These are phyloP conservation scores for Melitaea athalia DNA, from an alignment of 2,888 invertebrate genomes.

Conservation along the genomic window DNA sequence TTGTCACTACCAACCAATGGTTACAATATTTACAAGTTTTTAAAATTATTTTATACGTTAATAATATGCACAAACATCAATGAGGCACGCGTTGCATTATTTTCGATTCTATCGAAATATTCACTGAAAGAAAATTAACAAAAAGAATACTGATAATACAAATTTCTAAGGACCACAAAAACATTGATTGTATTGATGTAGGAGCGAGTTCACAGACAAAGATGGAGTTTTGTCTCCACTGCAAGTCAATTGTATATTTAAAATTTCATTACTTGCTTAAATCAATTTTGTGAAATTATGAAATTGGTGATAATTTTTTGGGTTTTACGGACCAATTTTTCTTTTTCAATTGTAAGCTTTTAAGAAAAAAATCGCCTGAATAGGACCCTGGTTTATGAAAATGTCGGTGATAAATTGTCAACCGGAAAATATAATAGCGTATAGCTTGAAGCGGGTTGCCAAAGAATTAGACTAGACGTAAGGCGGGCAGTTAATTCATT, in stretches of 20 bases:
- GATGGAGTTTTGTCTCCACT: no score
- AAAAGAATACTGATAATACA: neutral
- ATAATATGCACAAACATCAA: constrained; percentile 14
- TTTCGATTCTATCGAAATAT: constrained; percentile 7
- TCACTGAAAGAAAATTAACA: neutral
- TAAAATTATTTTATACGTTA: neutral
- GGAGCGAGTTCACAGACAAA: no score
- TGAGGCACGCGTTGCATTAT: constrained; percentile 18
- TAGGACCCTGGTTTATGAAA: neutral
- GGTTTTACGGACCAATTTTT: neutral
- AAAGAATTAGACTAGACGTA: constrained; percentile 20
- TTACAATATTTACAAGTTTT: neutral
- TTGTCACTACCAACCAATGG: neutral
- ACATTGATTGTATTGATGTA: neutral
- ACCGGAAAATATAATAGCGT: neutral
- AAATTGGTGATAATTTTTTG: no score
- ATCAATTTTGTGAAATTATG: no score
- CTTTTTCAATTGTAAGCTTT: neutral
- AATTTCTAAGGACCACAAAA: neutral
- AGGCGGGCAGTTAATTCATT: constrained; percentile 18
- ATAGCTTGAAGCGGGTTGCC: constrained; percentile 3
- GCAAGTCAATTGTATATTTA: no score
- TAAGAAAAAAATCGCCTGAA: no score
- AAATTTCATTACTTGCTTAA: no score
- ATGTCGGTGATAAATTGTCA: neutral